A percentile compares a stretch with the other conserved stretches of the same genome.
These are phyloP conservation scores for Perithous albicinctus DNA, from an alignment of 2,888 invertebrate genomes.

Conservation along the genomic window DNA sequence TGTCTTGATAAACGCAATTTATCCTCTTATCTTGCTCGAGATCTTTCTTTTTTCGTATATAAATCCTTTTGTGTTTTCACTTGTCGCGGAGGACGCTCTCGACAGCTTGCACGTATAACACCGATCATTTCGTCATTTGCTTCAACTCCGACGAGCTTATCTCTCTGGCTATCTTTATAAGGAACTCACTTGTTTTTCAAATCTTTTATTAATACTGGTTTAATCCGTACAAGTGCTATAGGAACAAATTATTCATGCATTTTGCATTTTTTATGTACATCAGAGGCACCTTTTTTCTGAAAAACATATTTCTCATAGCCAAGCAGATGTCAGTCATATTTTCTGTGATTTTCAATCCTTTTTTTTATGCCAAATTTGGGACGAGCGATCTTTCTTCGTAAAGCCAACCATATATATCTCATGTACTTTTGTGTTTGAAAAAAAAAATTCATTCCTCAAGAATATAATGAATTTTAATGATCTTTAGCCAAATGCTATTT, in stretches of 20 bases:
- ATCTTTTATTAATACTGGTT: conserved; percentile 15
- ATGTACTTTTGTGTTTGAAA: too few relatives aligned
- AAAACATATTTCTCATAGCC: too few relatives aligned
- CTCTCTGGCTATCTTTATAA: conserved; percentile 38
- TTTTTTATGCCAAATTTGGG: too few relatives aligned
- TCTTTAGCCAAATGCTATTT: too few relatives aligned
- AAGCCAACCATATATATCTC: too few relatives aligned
- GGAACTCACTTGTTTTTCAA: neutral
- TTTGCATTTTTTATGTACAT: conserved; percentile 4
- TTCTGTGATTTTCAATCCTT: too few relatives aligned
- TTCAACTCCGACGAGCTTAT: neutral
- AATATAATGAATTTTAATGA: too few relatives aligned
- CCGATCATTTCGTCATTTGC: conserved; percentile 25
- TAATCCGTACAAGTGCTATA: neutral
- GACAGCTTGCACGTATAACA: conserved; percentile 2
- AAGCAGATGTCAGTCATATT: too few relatives aligned
- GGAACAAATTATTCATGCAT: neutral
- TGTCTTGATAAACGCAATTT: neutral
- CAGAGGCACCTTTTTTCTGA: too few relatives aligned
- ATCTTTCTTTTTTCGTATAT: too few relatives aligned
- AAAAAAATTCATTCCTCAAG: too few relatives aligned
- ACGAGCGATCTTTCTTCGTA: too few relatives aligned
- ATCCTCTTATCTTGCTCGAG: conserved; percentile 1
- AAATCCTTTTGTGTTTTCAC: neutral
- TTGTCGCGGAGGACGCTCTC: conserved; percentile 13